Percentiles rank a stretch among this genome's conserved stretches.
Conservation (phyloP, 35 echinoderm and acorn worm species). For the Ophiothrix spiculata region DNA sequence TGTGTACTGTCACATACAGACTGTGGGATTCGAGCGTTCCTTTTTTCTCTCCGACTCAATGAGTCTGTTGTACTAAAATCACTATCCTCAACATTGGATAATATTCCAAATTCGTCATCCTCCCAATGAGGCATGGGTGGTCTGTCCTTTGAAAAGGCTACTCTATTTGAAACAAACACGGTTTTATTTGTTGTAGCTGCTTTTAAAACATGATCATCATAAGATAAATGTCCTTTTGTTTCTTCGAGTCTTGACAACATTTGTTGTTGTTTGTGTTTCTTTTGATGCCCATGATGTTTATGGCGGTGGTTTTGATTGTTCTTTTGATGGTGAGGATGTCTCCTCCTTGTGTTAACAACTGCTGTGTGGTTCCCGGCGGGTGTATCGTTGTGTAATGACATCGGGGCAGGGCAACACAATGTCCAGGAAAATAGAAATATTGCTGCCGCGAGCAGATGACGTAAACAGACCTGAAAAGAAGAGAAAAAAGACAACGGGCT, state of each 20-base stretch:
- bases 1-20: constrained; percentile 42
- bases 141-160: constrained; percentile 41
- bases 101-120: not conserved
- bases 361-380: constrained; percentile 9
- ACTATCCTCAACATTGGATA: not conserved
- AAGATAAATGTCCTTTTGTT: not conserved
- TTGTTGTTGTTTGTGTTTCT: not conserved
- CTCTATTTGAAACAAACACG: constrained; percentile 34
- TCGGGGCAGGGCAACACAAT: constrained; percentile 34
- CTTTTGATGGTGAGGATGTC: constrained; percentile 1
- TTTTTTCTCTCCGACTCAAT: not conserved
- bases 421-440: constrained; percentile 50
- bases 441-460: constrained; percentile 38
- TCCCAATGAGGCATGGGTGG: constrained; percentile 48
- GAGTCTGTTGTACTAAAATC: not conserved
- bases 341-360: constrained; percentile 7
- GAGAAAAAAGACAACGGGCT: constrained; percentile 6
- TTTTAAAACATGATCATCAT: not conserved
- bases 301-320: not conserved
- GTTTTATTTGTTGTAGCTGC: constrained; percentile 16
- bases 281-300: not conserved
- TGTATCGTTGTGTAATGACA: constrained; percentile 19
- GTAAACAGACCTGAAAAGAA: constrained; percentile 33
- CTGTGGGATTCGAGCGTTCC: constrained; percentile 9
- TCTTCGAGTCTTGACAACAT: not conserved